Conservation (phyloP, 2,797 vertebrate genomes). For the Astyanax mexicanus region DNA sequence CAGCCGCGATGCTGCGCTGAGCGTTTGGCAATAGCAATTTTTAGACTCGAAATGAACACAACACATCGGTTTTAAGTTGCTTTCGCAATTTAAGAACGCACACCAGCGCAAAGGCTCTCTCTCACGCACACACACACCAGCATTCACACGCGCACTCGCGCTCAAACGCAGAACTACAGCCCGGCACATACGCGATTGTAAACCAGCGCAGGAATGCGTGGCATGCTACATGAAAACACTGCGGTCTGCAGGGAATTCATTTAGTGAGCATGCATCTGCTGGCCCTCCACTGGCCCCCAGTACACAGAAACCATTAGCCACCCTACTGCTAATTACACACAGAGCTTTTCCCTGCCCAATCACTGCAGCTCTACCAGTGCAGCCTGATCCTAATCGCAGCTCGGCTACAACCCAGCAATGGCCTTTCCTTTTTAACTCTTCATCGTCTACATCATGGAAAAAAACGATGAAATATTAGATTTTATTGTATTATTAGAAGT, state of each 20-base stretch:
- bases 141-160: neutral
- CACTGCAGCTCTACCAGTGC: constrained; percentile 28
- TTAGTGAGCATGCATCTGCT: constrained; percentile 77
- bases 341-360: constrained; percentile 49
- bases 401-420: neutral
- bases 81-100: constrained; percentile 31
- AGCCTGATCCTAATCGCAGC: constrained; percentile 36
- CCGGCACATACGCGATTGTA: constrained; percentile 76
- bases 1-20: constrained; percentile 18
- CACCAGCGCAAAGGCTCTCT: no score
- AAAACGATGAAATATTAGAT: no score
- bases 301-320: constrained; percentile 66
- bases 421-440: constrained; percentile 36
- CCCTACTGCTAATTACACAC: constrained; percentile 69
- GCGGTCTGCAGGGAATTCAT: constrained; percentile 74
- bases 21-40: constrained; percentile 34
- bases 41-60: constrained; percentile 8
- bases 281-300: constrained; percentile 70
- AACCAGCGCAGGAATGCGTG: constrained; percentile 78
- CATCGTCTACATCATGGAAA: no score
- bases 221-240: constrained; percentile 79
- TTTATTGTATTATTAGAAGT: no score
- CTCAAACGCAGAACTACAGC: neutral
- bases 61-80: constrained; percentile 27
- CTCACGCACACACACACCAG: no score